These are phyloP conservation scores for Camponotus pennsylvanicus DNA, from an alignment of 1,140 invertebrate genomes.

Conservation along the genomic window DNA sequence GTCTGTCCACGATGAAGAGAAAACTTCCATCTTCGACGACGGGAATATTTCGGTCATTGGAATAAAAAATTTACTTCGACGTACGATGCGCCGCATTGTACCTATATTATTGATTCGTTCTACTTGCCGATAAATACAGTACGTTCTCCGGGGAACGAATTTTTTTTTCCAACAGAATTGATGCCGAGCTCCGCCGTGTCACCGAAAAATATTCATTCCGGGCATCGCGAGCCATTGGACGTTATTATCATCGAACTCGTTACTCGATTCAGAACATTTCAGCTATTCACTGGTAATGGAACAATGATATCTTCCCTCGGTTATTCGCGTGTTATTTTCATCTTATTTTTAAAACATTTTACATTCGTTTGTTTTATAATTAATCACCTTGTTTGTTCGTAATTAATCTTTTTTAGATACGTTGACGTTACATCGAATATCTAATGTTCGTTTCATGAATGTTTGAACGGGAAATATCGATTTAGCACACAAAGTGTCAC, in stretches of 20 bases:
- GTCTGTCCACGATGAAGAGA: neutral
- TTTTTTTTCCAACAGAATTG: constrained; percentile 39
- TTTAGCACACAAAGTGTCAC: neutral
- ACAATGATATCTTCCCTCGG: neutral
- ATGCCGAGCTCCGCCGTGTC: constrained; percentile 24
- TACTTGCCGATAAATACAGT: constrained; percentile 52
- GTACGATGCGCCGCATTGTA: constrained; percentile 26
- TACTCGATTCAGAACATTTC: constrained; percentile 30
- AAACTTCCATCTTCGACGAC: neutral
- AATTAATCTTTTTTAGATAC: neutral
- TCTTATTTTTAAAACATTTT: constrained; percentile 8
- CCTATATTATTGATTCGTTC: constrained; percentile 50
- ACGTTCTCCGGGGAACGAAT: constrained; percentile 12
- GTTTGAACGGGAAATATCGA: constrained; percentile 23
- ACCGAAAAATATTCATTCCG: constrained; percentile 55
- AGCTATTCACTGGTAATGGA: constrained; percentile 22
- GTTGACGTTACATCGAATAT: neutral
- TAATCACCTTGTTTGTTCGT: neutral
- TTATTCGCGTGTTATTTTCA: neutral
- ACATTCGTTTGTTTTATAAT: neutral
- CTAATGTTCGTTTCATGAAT: constrained; percentile 18
- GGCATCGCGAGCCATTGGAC: constrained; percentile 41
- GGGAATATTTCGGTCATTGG: constrained; percentile 30
- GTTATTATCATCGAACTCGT: constrained; percentile 51
- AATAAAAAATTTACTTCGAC: constrained; percentile 28